phyloP scores from a whole-genome alignment of 2,888 invertebrate genomes.

The Lagria hirta region DNA sequence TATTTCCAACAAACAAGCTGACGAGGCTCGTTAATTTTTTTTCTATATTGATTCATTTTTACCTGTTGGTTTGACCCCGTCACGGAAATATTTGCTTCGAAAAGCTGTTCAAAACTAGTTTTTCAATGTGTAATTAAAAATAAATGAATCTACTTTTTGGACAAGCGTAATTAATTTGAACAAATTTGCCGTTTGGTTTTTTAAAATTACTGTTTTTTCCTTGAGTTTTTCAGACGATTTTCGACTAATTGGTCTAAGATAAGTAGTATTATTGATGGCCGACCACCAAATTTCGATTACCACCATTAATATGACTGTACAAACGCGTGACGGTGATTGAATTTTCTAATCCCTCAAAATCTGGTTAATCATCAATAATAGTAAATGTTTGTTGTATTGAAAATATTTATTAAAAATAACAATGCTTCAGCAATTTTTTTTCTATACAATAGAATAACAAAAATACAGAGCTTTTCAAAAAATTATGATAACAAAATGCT shows the following conservation, averaged over 20 bases:
- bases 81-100: not conserved
- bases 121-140: conserved; percentile 6
- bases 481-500: no score
- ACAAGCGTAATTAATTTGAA: conserved; percentile 13
- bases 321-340: conserved; percentile 4
- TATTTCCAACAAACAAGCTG: no score
- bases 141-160: conserved; percentile 8
- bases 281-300: conserved; percentile 1
- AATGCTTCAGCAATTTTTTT: no score
- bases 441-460: no score
- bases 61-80: no score
- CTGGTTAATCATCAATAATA: no score
- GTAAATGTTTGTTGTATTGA: no score
- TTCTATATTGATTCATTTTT: no score
- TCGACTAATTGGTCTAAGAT: not conserved
- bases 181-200: conserved; percentile 1
- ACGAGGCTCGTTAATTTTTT: no score
- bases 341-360: no score
- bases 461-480: no score
- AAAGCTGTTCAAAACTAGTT: not conserved
- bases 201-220: conserved; percentile 4
- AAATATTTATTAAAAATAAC: no score
- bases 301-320: not conserved
- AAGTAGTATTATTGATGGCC: not conserved
- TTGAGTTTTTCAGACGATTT: not conserved